These are phyloP conservation scores for Mormyrus lacerda DNA, from an alignment of 2,113 vertebrate species.

Conservation along the genomic window DNA sequence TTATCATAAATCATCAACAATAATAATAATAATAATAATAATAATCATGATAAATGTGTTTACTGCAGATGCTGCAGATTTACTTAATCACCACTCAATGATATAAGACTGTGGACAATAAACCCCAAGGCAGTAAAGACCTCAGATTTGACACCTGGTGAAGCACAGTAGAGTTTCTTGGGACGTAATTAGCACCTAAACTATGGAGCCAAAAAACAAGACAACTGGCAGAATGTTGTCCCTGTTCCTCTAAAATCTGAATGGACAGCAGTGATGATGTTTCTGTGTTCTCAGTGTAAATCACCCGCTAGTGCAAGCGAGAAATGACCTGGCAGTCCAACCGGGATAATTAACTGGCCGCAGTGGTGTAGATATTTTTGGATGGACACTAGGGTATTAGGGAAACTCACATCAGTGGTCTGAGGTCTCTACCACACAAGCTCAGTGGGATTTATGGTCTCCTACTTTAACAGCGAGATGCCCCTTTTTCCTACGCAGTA, in stretches of 20 bases:
- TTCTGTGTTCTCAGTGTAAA: background rate
- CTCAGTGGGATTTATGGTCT: background rate
- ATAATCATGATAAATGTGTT: background rate
- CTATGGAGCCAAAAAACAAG: background rate
- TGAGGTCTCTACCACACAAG: background rate
- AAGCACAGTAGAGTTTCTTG: background rate
- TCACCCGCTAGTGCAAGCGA: background rate
- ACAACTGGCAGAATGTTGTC: background rate
- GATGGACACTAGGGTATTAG: background rate
- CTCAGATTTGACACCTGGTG: background rate
- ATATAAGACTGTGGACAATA: background rate
- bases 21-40: background rate
- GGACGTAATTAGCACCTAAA: background rate
- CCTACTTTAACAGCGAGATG: background rate
- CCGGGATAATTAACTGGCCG: background rate
- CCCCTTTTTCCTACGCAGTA: background rate
- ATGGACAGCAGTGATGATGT: background rate
- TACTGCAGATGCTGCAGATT: background rate
- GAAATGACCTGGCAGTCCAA: constrained; percentile 1
- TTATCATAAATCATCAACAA: too few species aligned
- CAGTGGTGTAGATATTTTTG: background rate
- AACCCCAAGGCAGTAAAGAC: background rate
- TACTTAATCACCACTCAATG: background rate
- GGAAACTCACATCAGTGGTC: background rate
- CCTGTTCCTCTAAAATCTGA: background rate